Evolutionary conservation across 2,888 invertebrate genomes (phyloP).

Genomic region (Caenorhabditis virilis): DNA sequence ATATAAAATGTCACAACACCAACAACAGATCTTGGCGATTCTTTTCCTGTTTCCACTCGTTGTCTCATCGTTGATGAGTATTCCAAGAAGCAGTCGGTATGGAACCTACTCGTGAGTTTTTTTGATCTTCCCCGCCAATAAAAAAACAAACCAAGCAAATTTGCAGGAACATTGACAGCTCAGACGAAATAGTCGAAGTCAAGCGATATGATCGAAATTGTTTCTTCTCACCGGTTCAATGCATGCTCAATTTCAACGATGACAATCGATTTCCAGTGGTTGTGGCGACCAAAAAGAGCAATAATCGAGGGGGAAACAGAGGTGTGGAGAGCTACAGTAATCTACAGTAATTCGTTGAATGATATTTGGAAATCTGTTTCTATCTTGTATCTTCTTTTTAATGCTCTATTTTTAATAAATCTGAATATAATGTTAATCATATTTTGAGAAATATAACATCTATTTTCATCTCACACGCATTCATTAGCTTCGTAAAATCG

Average conservation of each 20-base stretch:
- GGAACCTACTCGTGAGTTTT: constrained; percentile 26
- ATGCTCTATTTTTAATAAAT: too few relatives aligned
- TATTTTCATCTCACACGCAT: too few relatives aligned
- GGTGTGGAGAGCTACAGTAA: too few relatives aligned
- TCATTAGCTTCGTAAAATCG: too few relatives aligned
- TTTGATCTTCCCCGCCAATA: neutral
- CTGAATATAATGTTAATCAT: too few relatives aligned
- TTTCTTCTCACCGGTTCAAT: constrained; percentile 56
- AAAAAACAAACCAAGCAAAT: neutral
- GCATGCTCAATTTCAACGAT: constrained; percentile 50
- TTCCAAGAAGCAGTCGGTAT: constrained; percentile 26
- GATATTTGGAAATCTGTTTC: too few relatives aligned
- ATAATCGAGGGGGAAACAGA: too few relatives aligned
- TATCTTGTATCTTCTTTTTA: too few relatives aligned
- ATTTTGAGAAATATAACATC: too few relatives aligned
- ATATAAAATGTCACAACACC: too few relatives aligned
- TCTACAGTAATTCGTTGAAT: too few relatives aligned
- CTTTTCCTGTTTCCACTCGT: constrained; percentile 7
- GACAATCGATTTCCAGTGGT: neutral
- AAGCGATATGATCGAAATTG: constrained; percentile 62
- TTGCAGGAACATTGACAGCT: neutral
- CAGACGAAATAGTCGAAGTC: constrained; percentile 9
- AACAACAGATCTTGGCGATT: too few relatives aligned
- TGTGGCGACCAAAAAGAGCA: neutral
- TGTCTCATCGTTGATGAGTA: constrained; percentile 5